Percentiles rank a stretch among this genome's conserved stretches.
Evolutionary conservation across 2,113 vertebrate species (phyloP).

Genomic region (Muscicapa adusta): DNA sequence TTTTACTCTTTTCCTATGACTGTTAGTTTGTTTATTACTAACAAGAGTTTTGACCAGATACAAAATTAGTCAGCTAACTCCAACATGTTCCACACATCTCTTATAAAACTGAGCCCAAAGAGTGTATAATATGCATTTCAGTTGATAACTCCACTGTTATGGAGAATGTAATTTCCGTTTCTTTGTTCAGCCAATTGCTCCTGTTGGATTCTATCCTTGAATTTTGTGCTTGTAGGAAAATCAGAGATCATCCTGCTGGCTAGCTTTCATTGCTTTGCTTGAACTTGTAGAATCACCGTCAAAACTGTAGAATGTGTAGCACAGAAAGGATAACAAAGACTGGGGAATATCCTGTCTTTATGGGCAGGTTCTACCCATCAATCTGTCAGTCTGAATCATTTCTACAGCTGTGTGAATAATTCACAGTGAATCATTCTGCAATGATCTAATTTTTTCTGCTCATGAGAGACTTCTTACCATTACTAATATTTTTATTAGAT

Average conservation of each 20-base stretch:
- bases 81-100: neutral
- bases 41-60: neutral
- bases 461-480: neutral
- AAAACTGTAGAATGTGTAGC: neutral
- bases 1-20: neutral
- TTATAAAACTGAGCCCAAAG: neutral
- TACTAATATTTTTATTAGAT: slow-evolving; percentile 2
- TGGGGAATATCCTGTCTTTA: slow-evolving; percentile 23
- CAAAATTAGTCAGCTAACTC: neutral
- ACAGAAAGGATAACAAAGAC: slow-evolving; percentile 7
- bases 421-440: slow-evolving; percentile 9
- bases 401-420: slow-evolving; percentile 30
- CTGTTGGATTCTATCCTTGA: neutral
- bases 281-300: neutral
- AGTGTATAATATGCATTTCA: neutral
- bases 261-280: neutral
- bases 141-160: neutral
- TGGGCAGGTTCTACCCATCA: slow-evolving; percentile 4
- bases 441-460: slow-evolving; percentile 24
- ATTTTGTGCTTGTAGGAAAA: neutral
- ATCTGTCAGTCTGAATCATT: slow-evolving; percentile 43
- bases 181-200: neutral
- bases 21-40: neutral
- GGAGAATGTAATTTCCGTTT: neutral
- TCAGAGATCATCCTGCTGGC: neutral